Base-by-base conservation (phyloP, 2,113 vertebrate genomes). In the Murina feae region DNA sequence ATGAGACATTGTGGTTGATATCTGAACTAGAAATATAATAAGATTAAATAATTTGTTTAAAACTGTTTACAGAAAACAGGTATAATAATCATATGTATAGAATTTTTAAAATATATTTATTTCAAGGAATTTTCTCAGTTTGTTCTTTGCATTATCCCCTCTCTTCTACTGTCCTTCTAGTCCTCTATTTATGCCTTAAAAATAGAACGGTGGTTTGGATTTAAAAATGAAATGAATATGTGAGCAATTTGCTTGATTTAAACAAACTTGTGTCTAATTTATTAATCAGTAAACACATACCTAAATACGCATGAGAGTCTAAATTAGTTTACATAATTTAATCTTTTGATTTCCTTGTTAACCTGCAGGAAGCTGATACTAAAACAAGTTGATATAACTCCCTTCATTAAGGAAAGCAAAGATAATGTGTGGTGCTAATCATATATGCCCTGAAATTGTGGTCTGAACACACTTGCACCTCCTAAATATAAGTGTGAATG, bases 241-340 rank as follows among this genome's bases (percentile, higher is more conserved):
- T 86, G 68, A 94, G 63, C 69, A 65, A 96, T 92, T 92, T 86
- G 44, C 47, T 79, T 95, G 58, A 94, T 96, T 96, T 90, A 96
- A 95, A 80, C 66, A 93, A 97, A 87, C 65, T 65, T 91, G 7
- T 65, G 47, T 79, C 76, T 71, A 95, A 94, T 90, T 92, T 92
- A 89, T 95, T 96, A 90, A 94, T 96, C 69, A 96, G 79, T 96
- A 96, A 95, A 94, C 44, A 96, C 32, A 86, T 68, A 72, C 13
- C 49, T 88, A 58, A 92, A 93, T 90, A 90, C 79, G 47, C 35
- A 44, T 68, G 44, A 84, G 53, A 94, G 88, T 90, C 42, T 86
- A 91, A 94, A 92, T 79, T 30, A 90, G 66, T 82, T 94, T 81
- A 81, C 35, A 80, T 96, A 93, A 92, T 90, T 92, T 85, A 84